Base-by-base conservation (phyloP, 1,140 invertebrate genomes). In the Cardiocondyla obscurior region DNA sequence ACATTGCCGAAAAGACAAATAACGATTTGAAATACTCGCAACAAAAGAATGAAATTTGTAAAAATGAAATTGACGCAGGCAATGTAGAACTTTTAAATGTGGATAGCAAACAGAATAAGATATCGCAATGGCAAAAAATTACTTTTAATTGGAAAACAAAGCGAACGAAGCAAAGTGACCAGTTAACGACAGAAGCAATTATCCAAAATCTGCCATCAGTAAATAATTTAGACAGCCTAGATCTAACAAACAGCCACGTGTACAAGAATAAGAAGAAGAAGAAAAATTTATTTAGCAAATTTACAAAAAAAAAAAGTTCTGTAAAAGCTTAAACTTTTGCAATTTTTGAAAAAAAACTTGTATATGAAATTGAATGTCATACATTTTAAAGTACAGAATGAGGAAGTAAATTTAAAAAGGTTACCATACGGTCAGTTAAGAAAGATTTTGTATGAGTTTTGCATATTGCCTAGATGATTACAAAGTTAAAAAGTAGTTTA, bases 181-280 rank as follows among this genome's bases (percentile, higher is more conserved):
- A 19, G 3, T 36, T 60, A 28, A 69, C 58, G 3, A 74, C 44
- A 25, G 64, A 64, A 5, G 36, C 65, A 55, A 8, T 67, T 19
- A 25, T 46, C 22, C 30, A 39, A n/a, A 86, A 58, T 51, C 79
- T 87, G 14, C 85, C 85, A 22, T 87, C 81, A 6, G 25, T 87
- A 0, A 6, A 73, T 42, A 25, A 58, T 5, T 42, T 87, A 7
- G 39, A 79, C n/a, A 22, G 36, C 8, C 69, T 87, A 14, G 53
- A 10, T 19, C 46, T 55, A 16, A 72, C 81, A 3, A 62, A 19
- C 14, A 46, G 36, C 8, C 30, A 19, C 2, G 39, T 44, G 1
- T 28, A 64, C 2, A 39, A 81, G 6, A 69, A 64, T 0, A 53
- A 49, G 16, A 84, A 84, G 49, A 53, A 49, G 16, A 84, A 84